These are phyloP conservation scores for Phymanthus crucifer DNA, from an alignment of 92 coral and sea anemone genomes.

Conservation along the genomic window DNA sequence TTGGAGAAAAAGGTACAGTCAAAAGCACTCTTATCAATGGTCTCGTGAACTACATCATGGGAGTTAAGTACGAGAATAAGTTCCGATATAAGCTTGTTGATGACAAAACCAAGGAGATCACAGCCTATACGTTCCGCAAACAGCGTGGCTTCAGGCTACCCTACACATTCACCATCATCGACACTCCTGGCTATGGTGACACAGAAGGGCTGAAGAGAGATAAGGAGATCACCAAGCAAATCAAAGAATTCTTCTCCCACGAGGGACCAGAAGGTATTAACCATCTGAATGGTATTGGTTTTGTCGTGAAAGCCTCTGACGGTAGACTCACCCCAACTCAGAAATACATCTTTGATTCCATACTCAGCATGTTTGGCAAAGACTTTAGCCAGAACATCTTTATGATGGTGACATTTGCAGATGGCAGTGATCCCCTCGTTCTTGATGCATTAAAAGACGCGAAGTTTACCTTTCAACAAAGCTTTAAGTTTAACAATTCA, in stretches of 20 bases:
- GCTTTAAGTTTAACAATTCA: slow-evolving; percentile 50
- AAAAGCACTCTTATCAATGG: slow-evolving; percentile 50
- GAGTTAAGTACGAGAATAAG: slow-evolving; percentile 28
- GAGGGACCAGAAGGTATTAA: slow-evolving; percentile 34
- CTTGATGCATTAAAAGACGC: not conserved
- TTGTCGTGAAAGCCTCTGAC: slow-evolving; percentile 32
- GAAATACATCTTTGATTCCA: slow-evolving; percentile 48
- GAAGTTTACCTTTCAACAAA: not conserved
- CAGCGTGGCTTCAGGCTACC: slow-evolving; percentile 12
- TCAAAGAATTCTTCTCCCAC: slow-evolving; percentile 44
- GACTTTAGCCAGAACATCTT: slow-evolving; percentile 42
- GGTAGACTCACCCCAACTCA: slow-evolving; percentile 48
- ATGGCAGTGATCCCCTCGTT: too few species aligned
- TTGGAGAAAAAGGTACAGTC: slow-evolving; percentile 50
- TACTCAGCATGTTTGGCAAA: slow-evolving; percentile 47
- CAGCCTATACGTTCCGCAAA: slow-evolving; percentile 36
- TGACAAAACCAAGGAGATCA: slow-evolving; percentile 2
- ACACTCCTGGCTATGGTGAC: slow-evolving; percentile 28
- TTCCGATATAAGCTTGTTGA: slow-evolving; percentile 38
- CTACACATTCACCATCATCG: slow-evolving; percentile 39
- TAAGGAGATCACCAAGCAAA: slow-evolving; percentile 32
- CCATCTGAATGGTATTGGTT: slow-evolving; percentile 45
- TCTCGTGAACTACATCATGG: slow-evolving; percentile 41
- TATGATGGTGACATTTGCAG: slow-evolving; percentile 55
- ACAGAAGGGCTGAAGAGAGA: slow-evolving; percentile 49